Conservation (phyloP, 1,140 invertebrate species). For the Drosophila kurseongensis region DNA sequence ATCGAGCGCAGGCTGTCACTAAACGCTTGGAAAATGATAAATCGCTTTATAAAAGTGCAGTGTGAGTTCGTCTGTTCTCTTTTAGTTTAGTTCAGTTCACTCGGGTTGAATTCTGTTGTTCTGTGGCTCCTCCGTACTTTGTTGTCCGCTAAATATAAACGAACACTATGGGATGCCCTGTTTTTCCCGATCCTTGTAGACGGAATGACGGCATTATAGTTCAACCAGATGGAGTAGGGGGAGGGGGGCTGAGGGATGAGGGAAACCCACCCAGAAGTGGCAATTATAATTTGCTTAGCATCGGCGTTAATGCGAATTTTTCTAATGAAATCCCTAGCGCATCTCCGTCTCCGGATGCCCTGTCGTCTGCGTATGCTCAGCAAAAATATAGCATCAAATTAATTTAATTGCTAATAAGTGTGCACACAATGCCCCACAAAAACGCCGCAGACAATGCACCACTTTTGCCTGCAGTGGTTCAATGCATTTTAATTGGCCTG, state of each 20-base stretch:
- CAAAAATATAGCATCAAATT: conserved; percentile 68
- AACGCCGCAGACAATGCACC: conserved; percentile 45
- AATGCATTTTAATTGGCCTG: conserved; percentile 84
- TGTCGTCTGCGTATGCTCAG: conserved; percentile 78
- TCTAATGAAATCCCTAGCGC: conserved; percentile 73
- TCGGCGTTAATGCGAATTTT: conserved; percentile 57
- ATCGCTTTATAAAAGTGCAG: conserved; percentile 84
- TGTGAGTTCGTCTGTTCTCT: conserved; percentile 51
- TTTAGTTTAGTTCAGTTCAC: conserved; percentile 11
- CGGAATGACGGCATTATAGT: conserved; percentile 49
- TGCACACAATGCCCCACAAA: conserved; percentile 13
- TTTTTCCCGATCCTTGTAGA: conserved; percentile 66
- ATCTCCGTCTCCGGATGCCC: conserved; percentile 47
- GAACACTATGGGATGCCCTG: conserved; percentile 16
- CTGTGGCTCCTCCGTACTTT: conserved; percentile 15
- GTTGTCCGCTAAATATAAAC: conserved; percentile 40
- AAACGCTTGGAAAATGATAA: conserved; percentile 81
- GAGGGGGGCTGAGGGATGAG: neutral
- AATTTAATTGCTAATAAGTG: conserved; percentile 82
- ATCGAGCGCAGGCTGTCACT: conserved; percentile 76
- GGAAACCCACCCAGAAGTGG: conserved; percentile 72
- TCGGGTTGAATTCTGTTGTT: conserved; percentile 37
- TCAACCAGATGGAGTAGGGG: neutral
- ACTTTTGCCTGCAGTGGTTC: conserved; percentile 48
- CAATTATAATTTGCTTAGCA: conserved; percentile 71